These are phyloP conservation scores for Toxonevra muliebris DNA, from an alignment of 2,888 invertebrate species.

Conservation along the genomic window DNA sequence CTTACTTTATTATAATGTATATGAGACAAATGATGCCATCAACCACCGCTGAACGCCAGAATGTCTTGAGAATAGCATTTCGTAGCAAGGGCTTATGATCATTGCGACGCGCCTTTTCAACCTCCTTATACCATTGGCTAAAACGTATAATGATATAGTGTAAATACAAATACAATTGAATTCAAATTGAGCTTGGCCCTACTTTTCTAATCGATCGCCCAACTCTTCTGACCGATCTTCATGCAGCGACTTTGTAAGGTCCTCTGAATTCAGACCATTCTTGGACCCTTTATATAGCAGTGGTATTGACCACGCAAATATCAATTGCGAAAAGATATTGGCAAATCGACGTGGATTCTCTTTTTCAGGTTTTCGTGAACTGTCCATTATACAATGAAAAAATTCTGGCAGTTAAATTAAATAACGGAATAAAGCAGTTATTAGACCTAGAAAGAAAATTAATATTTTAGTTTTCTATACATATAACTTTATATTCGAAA, in stretches of 20 bases:
- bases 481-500: too few relatives aligned
- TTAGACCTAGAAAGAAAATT: too few relatives aligned
- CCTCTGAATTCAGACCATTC: slow-evolving; percentile 69
- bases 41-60: slow-evolving; percentile 74
- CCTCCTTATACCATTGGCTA: slow-evolving; percentile 76
- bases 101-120: slow-evolving; percentile 68
- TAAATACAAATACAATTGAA: background rate
- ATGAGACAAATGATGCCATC: slow-evolving; percentile 71
- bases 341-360: slow-evolving; percentile 61
- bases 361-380: slow-evolving; percentile 58
- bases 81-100: slow-evolving; percentile 72
- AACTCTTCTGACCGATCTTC: slow-evolving; percentile 67
- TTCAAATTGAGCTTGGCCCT: slow-evolving; percentile 32
- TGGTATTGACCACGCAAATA: slow-evolving; percentile 63
- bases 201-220: slow-evolving; percentile 63
- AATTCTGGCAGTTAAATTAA: too few relatives aligned
- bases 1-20: slow-evolving; percentile 62
- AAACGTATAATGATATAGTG: slow-evolving; percentile 1
- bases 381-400: slow-evolving; percentile 54
- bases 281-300: slow-evolving; percentile 57
- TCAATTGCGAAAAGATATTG: slow-evolving; percentile 59
- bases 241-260: slow-evolving; percentile 74
- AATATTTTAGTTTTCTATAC: too few relatives aligned
- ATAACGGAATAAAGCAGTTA: too few relatives aligned
- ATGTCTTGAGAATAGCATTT: slow-evolving; percentile 73